A percentile compares a stretch with the other conserved stretches of the same genome.
phyloP scores from a whole-genome alignment of 2,113 vertebrate genomes.

The Empidonax traillii region DNA sequence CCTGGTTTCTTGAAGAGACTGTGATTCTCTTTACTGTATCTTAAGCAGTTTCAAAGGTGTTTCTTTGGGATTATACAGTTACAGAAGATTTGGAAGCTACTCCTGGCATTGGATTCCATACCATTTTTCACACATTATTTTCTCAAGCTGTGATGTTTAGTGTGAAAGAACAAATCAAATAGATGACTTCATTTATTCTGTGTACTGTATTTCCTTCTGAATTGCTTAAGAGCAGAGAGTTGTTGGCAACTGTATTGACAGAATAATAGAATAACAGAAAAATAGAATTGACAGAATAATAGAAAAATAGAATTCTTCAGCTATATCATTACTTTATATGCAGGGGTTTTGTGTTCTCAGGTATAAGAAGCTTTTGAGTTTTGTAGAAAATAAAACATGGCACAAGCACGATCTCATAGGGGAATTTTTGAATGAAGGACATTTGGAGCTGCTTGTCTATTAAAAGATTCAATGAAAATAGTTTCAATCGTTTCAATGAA shows the following conservation, averaged over 20 bases:
- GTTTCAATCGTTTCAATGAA: neutral
- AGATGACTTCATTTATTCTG: neutral
- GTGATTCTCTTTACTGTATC: neutral
- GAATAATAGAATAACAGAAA: neutral
- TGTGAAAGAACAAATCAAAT: neutral
- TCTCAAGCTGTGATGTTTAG: neutral
- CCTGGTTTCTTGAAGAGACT: neutral
- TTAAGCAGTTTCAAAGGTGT: neutral
- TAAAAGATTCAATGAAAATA: neutral
- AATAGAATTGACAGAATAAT: neutral
- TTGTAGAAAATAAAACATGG: neutral
- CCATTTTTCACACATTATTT: neutral
- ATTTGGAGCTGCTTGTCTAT: neutral
- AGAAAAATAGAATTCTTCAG: neutral
- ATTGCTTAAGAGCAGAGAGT: neutral
- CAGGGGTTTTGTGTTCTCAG: neutral
- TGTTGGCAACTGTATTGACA: neutral
- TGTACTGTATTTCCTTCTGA: neutral
- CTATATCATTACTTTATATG: neutral
- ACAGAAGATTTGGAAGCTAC: neutral
- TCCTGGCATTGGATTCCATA: neutral
- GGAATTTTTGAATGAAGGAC: neutral
- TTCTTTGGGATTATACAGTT: neutral
- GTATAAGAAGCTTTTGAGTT: neutral
- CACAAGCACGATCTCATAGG: fast-evolving